phyloP scores from a whole-genome alignment of 2,888 invertebrate species.

The Bruchidius siliquastri region DNA sequence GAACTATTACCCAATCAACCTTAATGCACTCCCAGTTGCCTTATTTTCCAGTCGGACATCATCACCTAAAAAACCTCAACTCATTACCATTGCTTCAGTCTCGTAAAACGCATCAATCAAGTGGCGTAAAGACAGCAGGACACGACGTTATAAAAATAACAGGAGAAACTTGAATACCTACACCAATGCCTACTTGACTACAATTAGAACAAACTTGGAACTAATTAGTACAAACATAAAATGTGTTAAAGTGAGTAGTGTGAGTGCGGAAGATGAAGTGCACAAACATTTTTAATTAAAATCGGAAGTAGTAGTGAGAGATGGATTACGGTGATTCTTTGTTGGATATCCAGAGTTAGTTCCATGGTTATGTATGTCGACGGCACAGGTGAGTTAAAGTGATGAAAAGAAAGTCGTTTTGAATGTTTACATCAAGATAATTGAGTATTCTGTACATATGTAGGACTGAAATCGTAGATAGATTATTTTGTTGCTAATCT shows the following conservation, averaged over 20 bases:
- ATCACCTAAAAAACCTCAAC: neutral
- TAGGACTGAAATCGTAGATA: too few species aligned
- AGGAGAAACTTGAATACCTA: neutral
- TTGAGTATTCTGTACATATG: neutral
- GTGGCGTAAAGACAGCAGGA: neutral
- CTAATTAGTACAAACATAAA: slow-evolving; percentile 1
- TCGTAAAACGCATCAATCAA: neutral
- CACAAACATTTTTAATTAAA: slow-evolving; percentile 8
- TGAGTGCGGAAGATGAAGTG: slow-evolving; percentile 1
- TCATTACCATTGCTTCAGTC: neutral
- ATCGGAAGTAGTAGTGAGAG: slow-evolving; percentile 16
- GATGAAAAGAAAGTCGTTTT: neutral
- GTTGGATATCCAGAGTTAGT: slow-evolving; percentile 12
- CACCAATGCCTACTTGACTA: neutral
- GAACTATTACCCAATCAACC: neutral
- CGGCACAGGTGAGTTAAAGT: slow-evolving; percentile 15
- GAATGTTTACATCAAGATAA: neutral
- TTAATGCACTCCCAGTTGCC: neutral
- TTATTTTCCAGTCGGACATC: neutral
- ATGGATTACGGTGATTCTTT: slow-evolving; percentile 15
- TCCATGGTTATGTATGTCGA: slow-evolving; percentile 26
- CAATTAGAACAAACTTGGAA: neutral
- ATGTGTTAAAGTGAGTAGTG: neutral
- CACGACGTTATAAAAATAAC: neutral
- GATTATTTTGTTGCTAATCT: too few species aligned